Percentiles rank a stretch among this genome's conserved stretches.
Conservation (phyloP, 1,140 invertebrate genomes). For the Drosophila bipectinata region DNA sequence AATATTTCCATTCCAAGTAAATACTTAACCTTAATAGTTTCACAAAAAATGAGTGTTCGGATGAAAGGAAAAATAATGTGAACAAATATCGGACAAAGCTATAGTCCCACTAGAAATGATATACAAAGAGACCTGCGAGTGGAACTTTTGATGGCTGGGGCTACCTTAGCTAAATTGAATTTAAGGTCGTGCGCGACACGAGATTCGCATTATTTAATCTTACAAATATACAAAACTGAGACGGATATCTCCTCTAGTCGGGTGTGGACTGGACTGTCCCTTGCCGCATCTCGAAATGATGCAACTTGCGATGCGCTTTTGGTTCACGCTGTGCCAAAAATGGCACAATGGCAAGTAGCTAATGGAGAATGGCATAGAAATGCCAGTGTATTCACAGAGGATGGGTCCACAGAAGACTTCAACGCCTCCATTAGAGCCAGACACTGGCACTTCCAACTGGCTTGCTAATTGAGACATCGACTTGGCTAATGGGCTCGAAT, state of each 20-base stretch:
- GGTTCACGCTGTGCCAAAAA: constrained; percentile 61
- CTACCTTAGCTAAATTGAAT: constrained; percentile 74
- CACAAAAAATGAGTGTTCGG: constrained; percentile 45
- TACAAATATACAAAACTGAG: constrained; percentile 25
- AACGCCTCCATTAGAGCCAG: constrained; percentile 70
- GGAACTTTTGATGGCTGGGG: constrained; percentile 15
- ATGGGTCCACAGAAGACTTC: constrained; percentile 8
- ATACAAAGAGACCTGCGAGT: constrained; percentile 16
- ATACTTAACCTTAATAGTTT: constrained; percentile 70
- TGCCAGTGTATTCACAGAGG: neutral
- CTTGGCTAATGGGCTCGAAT: constrained; percentile 67
- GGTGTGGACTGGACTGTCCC: neutral
- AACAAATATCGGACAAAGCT: constrained; percentile 50
- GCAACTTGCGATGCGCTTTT: constrained; percentile 63
- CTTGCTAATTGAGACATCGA: constrained; percentile 57
- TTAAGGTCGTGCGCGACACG: constrained; percentile 76
- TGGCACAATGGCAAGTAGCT: constrained; percentile 51
- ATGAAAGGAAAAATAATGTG: constrained; percentile 41
- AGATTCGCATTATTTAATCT: constrained; percentile 73
- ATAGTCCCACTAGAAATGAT: constrained; percentile 6
- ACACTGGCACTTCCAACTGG: constrained; percentile 45
- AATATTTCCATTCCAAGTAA: constrained; percentile 34
- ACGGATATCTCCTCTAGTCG: constrained; percentile 2
- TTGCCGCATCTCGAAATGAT: constrained; percentile 33
- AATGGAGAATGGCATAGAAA: constrained; percentile 12